A percentile compares a stretch with the other conserved stretches of the same genome.
These are phyloP conservation scores for Centropus bengalensis DNA, from an alignment of 2,113 vertebrate genomes.

Conservation along the genomic window DNA sequence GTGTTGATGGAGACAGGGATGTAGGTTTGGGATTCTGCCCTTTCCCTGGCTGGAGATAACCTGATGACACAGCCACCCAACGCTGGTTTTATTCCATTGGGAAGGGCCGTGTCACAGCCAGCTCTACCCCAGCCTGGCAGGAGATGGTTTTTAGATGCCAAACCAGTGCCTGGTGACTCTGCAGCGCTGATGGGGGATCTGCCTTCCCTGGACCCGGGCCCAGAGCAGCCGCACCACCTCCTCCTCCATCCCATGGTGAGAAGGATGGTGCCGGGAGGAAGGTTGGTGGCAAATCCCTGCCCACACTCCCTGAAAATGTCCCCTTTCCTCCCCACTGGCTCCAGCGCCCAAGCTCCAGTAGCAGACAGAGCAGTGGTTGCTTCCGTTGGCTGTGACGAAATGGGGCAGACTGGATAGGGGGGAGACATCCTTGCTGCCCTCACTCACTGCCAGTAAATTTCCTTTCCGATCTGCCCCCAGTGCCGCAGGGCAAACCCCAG, in stretches of 20 bases:
- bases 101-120: not conserved
- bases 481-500: not conserved
- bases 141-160: not conserved
- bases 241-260: not conserved
- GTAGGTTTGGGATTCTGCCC: not conserved
- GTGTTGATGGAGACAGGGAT: not conserved
- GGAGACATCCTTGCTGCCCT: not conserved
- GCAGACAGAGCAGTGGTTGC: not conserved
- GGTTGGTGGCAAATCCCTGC: not conserved
- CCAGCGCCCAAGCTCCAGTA: not conserved
- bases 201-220: not conserved
- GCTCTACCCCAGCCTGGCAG: not conserved
- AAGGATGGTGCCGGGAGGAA: not conserved
- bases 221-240: accelerated
- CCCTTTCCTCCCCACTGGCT: not conserved
- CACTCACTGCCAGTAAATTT: not conserved
- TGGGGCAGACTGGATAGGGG: accelerated
- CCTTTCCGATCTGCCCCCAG: not conserved
- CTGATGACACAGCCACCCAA: accelerated
- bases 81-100: not conserved
- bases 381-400: not conserved
- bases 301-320: accelerated
- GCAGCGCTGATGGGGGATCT: accelerated
- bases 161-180: not conserved
- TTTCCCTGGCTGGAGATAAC: not conserved